Conservation (phyloP, 2,888 invertebrate genomes). For the Phengaris arion region DNA sequence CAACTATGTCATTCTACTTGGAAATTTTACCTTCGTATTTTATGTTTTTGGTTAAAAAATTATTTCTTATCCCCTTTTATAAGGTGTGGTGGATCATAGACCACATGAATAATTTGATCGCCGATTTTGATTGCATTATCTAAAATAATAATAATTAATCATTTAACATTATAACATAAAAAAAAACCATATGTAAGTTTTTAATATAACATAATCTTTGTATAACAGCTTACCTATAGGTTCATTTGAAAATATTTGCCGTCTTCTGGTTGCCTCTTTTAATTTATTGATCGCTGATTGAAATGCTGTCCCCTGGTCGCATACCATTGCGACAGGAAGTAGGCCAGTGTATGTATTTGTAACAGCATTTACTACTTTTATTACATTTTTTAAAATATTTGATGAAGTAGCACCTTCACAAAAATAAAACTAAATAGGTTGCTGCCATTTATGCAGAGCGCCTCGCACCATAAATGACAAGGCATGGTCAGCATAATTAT, state of each 20-base stretch:
- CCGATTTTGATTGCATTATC: slow-evolving; percentile 32
- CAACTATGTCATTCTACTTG: slow-evolving; percentile 35
- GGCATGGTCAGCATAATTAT: slow-evolving; percentile 7
- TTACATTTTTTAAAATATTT: slow-evolving; percentile 30
- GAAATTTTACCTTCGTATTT: not conserved
- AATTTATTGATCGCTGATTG: slow-evolving; percentile 35
- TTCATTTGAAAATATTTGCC: slow-evolving; percentile 31
- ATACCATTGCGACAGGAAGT: slow-evolving; percentile 34
- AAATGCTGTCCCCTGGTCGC: slow-evolving; percentile 36
- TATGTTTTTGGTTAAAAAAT: slow-evolving; percentile 34
- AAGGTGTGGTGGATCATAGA: slow-evolving; percentile 37
- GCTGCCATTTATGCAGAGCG: slow-evolving; percentile 36
- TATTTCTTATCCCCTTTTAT: slow-evolving; percentile 38
- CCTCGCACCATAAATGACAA: slow-evolving; percentile 16
- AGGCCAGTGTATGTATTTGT: slow-evolving; percentile 33
- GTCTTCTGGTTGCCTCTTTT: slow-evolving; percentile 34
- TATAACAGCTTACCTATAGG: not conserved
- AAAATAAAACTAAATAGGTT: slow-evolving; percentile 36
- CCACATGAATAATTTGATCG: slow-evolving; percentile 28
- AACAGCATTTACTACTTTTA: slow-evolving; percentile 31
- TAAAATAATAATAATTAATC: slow-evolving; percentile 20
- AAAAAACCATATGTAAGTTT: not conserved
- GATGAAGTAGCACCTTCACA: slow-evolving; percentile 34
- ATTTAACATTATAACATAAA: not conserved
- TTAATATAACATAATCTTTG: not conserved